phyloP scores from a whole-genome alignment of 2,113 vertebrate species.

The Cervus canadensis region DNA sequence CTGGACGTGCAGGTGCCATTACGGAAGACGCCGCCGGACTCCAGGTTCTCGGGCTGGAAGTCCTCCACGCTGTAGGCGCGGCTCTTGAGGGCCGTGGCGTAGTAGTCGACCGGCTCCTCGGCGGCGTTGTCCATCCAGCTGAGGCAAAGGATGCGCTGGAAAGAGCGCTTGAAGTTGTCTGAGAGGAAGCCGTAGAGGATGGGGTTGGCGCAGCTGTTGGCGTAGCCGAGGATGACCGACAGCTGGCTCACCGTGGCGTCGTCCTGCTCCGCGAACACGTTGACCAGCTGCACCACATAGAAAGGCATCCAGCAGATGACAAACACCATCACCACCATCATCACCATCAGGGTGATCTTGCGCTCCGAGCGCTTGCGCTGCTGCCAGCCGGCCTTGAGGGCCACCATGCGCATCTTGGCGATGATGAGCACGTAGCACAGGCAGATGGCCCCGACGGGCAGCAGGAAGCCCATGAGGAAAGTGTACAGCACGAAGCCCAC shows the following conservation, averaged over 20 bases:
- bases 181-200: slow-evolving; percentile 93
- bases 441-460: slow-evolving; percentile 92
- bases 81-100: slow-evolving; percentile 91
- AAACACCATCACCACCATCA: slow-evolving; percentile 94
- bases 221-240: slow-evolving; percentile 90
- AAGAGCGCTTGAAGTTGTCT: slow-evolving; percentile 93
- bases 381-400: slow-evolving; percentile 93
- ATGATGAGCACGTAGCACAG: slow-evolving; percentile 93
- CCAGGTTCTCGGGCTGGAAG: slow-evolving; percentile 87
- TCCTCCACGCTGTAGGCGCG: slow-evolving; percentile 91
- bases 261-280: slow-evolving; percentile 89
- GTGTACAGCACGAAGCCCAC: slow-evolving; percentile 92
- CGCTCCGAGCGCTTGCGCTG: slow-evolving; percentile 91
- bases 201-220: slow-evolving; percentile 94
- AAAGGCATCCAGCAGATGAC: slow-evolving; percentile 96
- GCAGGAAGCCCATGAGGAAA: slow-evolving; percentile 91
- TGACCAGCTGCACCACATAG: slow-evolving; percentile 91
- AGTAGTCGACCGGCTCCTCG: slow-evolving; percentile 92
- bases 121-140: slow-evolving; percentile 92
- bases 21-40: slow-evolving; percentile 85
- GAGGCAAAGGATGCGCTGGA: slow-evolving; percentile 91
- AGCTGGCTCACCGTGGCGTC: slow-evolving; percentile 92
- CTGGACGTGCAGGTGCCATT: slow-evolving; percentile 92
- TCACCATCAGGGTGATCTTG: slow-evolving; percentile 93
- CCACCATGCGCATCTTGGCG: slow-evolving; percentile 91